phyloP scores from a whole-genome alignment of 2,113 vertebrate species.

The Anoplopoma fimbria region DNA sequence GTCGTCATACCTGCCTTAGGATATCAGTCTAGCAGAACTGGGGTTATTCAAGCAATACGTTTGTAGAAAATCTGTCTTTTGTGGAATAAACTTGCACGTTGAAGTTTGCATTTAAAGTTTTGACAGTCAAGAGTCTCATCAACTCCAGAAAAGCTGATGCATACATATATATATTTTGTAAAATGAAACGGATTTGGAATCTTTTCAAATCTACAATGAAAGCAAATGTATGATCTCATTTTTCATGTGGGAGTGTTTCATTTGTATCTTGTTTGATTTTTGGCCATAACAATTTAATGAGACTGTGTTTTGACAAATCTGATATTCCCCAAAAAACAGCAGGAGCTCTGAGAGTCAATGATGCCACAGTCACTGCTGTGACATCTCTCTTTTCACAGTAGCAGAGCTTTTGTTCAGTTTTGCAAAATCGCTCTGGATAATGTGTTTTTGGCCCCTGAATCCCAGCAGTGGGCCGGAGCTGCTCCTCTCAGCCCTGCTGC shows the following conservation, averaged over 20 bases:
- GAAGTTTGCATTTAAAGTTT: constrained; percentile 24
- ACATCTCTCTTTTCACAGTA: constrained; percentile 48
- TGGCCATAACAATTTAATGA: background rate
- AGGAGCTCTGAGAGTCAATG: background rate
- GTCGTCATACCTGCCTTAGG: constrained; percentile 78
- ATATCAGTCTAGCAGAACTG: constrained; percentile 73
- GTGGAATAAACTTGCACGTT: constrained; percentile 29
- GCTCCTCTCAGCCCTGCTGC: constrained; percentile 51
- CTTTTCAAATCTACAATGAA: background rate
- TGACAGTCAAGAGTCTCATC: background rate
- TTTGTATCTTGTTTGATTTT: constrained; percentile 18
- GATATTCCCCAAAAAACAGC: constrained; percentile 12
- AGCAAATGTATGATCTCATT: background rate
- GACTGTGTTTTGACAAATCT: constrained; percentile 29
- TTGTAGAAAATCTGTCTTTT: constrained; percentile 51
- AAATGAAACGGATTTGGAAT: background rate
- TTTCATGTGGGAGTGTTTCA: background rate
- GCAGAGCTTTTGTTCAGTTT: constrained; percentile 62
- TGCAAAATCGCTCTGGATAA: constrained; percentile 68
- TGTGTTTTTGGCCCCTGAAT: constrained; percentile 68
- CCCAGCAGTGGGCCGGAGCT: constrained; percentile 56
- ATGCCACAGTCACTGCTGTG: constrained; percentile 12
- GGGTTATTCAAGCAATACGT: constrained; percentile 48
- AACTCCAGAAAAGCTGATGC: constrained; percentile 3
- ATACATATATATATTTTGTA: background rate